phyloP scores from a whole-genome alignment of 2,888 invertebrate genomes.

The Cataglyphis rosenhaueri region DNA sequence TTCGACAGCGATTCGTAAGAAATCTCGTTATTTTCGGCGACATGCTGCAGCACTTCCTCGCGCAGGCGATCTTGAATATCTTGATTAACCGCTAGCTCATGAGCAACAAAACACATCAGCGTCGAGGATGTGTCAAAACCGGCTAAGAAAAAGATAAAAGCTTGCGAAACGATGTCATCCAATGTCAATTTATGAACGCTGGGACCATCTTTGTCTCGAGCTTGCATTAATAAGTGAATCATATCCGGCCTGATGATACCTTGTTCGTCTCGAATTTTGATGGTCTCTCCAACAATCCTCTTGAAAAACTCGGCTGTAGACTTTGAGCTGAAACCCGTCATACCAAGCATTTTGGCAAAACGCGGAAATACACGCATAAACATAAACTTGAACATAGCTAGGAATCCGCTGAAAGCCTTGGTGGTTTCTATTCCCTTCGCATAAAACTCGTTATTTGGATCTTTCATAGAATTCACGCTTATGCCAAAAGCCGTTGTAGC shows the following conservation, averaged over 20 bases:
- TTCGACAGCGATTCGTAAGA: slow-evolving; percentile 71
- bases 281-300: slow-evolving; percentile 81
- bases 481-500: slow-evolving; percentile 88
- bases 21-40: slow-evolving; percentile 57
- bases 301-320: slow-evolving; percentile 62
- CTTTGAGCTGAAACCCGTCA: slow-evolving; percentile 54
- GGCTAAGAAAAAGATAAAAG: slow-evolving; percentile 81
- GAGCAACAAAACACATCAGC: slow-evolving; percentile 75
- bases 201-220: slow-evolving; percentile 64
- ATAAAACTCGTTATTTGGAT: slow-evolving; percentile 87
- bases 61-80: slow-evolving; percentile 85
- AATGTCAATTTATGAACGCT: slow-evolving; percentile 24
- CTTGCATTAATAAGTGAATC: slow-evolving; percentile 87
- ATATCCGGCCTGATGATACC: slow-evolving; percentile 87
- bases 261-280: slow-evolving; percentile 85
- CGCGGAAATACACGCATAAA: slow-evolving; percentile 54
- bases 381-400: slow-evolving; percentile 52
- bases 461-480: slow-evolving; percentile 86
- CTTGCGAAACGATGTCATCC: slow-evolving; percentile 86
- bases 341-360: slow-evolving; percentile 56
- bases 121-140: slow-evolving; percentile 80
- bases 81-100: slow-evolving; percentile 81
- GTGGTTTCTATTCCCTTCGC: slow-evolving; percentile 78
- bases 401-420: slow-evolving; percentile 50
- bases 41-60: slow-evolving; percentile 76